Evolutionary conservation across 2,797 vertebrate species (phyloP).

Genomic region (Odontamblyopus lacepedii): DNA sequence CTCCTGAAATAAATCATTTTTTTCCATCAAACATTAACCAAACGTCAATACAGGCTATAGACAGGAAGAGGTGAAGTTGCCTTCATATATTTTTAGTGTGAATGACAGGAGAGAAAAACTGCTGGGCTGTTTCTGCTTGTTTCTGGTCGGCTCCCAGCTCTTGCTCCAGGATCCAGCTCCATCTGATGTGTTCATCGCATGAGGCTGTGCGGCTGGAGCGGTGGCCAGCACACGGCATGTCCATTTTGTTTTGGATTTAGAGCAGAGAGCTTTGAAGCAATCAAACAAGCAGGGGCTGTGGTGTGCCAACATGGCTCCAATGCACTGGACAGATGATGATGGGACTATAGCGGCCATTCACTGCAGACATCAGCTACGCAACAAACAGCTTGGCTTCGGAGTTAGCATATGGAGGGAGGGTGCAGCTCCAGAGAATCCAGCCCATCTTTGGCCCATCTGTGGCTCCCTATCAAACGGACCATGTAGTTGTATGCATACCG

Average conservation of each 20-base stretch:
- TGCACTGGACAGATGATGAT: slow-evolving; percentile 57
- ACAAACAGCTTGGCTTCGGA: slow-evolving; percentile 59
- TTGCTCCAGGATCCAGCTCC: slow-evolving; percentile 34
- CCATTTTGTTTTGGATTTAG: slow-evolving; percentile 74
- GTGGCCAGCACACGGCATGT: slow-evolving; percentile 51
- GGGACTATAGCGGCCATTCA: slow-evolving; percentile 14
- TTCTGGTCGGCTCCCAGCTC: slow-evolving; percentile 43
- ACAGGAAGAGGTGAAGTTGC: slow-evolving; percentile 25
- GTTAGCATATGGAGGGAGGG: slow-evolving; percentile 70
- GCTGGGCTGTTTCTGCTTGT: slow-evolving; percentile 25
- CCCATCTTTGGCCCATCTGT: slow-evolving; percentile 72
- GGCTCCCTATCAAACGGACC: slow-evolving; percentile 43
- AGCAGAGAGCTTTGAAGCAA: slow-evolving; percentile 65
- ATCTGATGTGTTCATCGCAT: slow-evolving; percentile 69
- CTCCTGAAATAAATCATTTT: slow-evolving; percentile 39
- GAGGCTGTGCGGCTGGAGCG: slow-evolving; percentile 31
- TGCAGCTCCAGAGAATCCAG: slow-evolving; percentile 61
- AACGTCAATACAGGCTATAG: slow-evolving; percentile 48
- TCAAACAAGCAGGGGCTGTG: slow-evolving; percentile 62
- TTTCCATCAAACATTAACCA: slow-evolving; percentile 53
- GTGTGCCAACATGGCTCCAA: slow-evolving; percentile 64
- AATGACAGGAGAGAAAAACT: slow-evolving; percentile 30
- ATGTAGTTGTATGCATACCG: slow-evolving; percentile 20
- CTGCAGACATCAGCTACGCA: slow-evolving; percentile 61
- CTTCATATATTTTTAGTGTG: slow-evolving; percentile 39